Percentiles rank a stretch among this genome's conserved stretches.
These are phyloP conservation scores for Pyrgus malvae DNA, from an alignment of 2,888 invertebrate species.

Conservation along the genomic window DNA sequence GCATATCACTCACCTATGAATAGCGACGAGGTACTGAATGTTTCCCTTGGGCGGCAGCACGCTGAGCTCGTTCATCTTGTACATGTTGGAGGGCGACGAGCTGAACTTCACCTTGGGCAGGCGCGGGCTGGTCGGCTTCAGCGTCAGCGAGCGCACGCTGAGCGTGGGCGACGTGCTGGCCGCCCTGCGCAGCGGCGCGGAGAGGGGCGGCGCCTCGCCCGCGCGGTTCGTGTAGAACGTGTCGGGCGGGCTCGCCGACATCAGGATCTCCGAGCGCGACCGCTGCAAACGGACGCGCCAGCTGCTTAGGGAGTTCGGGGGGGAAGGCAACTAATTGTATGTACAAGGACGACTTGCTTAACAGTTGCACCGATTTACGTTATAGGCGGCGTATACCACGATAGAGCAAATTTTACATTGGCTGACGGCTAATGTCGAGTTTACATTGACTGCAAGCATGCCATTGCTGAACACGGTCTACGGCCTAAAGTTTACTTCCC, in stretches of 20 bases:
- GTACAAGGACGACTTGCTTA: too few relatives aligned
- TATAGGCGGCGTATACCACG: too few relatives aligned
- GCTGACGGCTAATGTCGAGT: too few relatives aligned
- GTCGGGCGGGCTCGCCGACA: conserved; percentile 66
- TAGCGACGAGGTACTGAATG: conserved; percentile 86
- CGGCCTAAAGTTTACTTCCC: too few relatives aligned
- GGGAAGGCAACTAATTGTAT: too few relatives aligned
- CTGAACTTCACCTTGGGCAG: conserved; percentile 47
- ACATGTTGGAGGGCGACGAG: conserved; percentile 58
- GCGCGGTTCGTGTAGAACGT: conserved; percentile 45
- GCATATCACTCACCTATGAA: conserved; percentile 85
- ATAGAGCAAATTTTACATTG: too few relatives aligned
- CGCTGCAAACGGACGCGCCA: conserved; percentile 56
- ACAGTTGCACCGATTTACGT: too few relatives aligned
- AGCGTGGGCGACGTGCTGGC: conserved; percentile 51
- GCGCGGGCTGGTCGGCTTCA: conserved; percentile 39
- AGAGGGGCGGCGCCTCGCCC: conserved; percentile 29
- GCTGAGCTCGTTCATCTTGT: conserved; percentile 42
- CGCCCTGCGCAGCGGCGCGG: conserved; percentile 30
- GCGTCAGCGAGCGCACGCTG: conserved; percentile 50
- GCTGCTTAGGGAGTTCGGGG: background rate
- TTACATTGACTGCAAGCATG: too few relatives aligned
- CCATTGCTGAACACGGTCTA: too few relatives aligned
- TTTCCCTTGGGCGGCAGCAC: conserved; percentile 34
- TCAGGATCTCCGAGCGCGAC: conserved; percentile 67